Conservation (phyloP, 2,797 vertebrate genomes). For the Phalanger gymnotis region DNA sequence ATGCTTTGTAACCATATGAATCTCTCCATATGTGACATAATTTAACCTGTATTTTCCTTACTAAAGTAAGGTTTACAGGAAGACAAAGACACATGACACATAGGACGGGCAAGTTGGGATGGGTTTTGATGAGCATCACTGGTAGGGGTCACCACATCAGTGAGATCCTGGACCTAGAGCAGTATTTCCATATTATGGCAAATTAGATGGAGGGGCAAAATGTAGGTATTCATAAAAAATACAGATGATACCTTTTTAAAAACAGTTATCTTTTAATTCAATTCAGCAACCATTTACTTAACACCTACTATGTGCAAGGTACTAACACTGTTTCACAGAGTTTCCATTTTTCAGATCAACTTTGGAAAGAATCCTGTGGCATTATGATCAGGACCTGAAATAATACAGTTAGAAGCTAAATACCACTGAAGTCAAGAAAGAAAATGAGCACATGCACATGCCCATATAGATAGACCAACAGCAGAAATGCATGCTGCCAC, state of each 20-base stretch:
- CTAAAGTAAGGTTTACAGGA: background rate
- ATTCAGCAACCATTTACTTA: background rate
- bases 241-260: background rate
- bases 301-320: background rate
- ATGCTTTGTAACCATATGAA: background rate
- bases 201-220: background rate
- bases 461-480: slow-evolving; percentile 41
- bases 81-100: background rate
- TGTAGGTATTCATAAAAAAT: background rate
- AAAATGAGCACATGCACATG: slow-evolving; percentile 35
- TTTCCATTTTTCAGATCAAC: background rate
- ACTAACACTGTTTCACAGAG: background rate
- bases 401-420: background rate
- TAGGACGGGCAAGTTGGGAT: background rate
- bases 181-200: background rate
- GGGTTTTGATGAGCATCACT: background rate
- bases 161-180: background rate
- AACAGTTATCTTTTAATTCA: background rate
- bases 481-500: slow-evolving; percentile 49
- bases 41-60: background rate
- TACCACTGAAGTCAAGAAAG: background rate
- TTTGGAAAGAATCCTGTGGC: background rate
- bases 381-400: background rate
- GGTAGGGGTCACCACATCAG: background rate
- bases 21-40: background rate